Percentiles rank a stretch among this genome's conserved stretches.
Evolutionary conservation across 1,140 invertebrate genomes (phyloP).

Genomic region (Rhopalosiphum maidis): DNA sequence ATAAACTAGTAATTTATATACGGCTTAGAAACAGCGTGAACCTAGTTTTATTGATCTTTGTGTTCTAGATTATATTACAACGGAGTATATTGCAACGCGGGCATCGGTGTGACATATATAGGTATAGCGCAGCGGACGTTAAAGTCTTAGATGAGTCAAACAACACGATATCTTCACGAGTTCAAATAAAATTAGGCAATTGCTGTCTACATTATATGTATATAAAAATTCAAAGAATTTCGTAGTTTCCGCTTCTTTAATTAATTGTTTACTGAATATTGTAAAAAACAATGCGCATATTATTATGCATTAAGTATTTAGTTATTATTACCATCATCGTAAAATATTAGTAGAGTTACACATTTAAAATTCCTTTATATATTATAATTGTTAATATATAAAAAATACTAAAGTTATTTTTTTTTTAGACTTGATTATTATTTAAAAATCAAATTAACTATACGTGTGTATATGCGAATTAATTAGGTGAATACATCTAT

Average conservation of each 20-base stretch:
- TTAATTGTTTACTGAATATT: not conserved
- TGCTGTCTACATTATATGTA: not conserved
- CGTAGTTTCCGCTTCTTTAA: not conserved
- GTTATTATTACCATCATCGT: not conserved
- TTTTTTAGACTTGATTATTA: too few relatives aligned
- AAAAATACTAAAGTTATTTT: not conserved
- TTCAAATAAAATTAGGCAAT: not conserved
- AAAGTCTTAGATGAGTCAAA: not conserved
- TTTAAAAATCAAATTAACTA: too few relatives aligned
- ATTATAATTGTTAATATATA: not conserved
- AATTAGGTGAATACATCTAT: not conserved
- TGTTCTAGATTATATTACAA: conserved; percentile 13
- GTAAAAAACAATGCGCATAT: not conserved
- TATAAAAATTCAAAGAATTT: too few relatives aligned
- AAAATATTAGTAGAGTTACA: not conserved
- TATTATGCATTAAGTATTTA: not conserved
- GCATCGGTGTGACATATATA: not conserved
- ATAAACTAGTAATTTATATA: conserved; percentile 27
- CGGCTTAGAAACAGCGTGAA: not conserved
- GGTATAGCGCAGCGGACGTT: not conserved
- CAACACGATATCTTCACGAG: not conserved
- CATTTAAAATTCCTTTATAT: not conserved
- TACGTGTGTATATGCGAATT: not conserved
- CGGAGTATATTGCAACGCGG: not conserved
- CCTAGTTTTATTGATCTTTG: conserved; percentile 21